Conservation (phyloP, 2,888 invertebrate genomes). For the Spicauda simplicius region DNA sequence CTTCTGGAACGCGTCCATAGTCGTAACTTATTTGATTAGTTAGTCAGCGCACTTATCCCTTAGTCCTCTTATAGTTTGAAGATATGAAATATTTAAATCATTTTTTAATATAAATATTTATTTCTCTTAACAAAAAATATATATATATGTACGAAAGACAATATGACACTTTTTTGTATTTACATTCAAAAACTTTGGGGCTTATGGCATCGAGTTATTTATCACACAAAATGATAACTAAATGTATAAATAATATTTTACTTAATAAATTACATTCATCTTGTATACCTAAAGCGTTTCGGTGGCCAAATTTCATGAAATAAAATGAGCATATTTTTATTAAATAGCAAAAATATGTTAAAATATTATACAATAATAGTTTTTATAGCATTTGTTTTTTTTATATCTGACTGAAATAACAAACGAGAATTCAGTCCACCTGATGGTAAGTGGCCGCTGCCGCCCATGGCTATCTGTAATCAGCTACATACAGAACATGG, state of each 20-base stretch:
- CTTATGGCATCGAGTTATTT: constrained; percentile 43
- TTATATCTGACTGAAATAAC: too few relatives aligned
- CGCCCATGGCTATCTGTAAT: too few relatives aligned
- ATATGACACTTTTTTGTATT: constrained; percentile 10
- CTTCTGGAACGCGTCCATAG: too few relatives aligned
- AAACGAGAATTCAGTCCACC: too few relatives aligned
- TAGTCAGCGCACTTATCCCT: neutral
- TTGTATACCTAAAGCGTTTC: constrained; percentile 24
- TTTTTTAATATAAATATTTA: neutral
- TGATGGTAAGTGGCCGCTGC: too few relatives aligned
- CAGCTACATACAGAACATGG: too few relatives aligned
- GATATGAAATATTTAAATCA: neutral
- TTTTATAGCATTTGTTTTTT: too few relatives aligned
- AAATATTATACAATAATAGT: too few relatives aligned
- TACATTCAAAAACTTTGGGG: constrained; percentile 48
- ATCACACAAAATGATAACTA: constrained; percentile 23
- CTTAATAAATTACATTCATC: constrained; percentile 3
- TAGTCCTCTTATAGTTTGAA: neutral
- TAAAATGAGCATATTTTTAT: neutral
- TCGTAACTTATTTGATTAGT: too few relatives aligned
- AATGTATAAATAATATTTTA: neutral
- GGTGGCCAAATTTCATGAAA: constrained; percentile 18
- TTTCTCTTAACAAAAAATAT: neutral
- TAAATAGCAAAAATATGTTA: neutral
- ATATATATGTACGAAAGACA: neutral